Percentiles rank a stretch among this genome's conserved stretches.
phyloP scores from a whole-genome alignment of 2,797 vertebrate species.

The Helarctos malayanus region DNA sequence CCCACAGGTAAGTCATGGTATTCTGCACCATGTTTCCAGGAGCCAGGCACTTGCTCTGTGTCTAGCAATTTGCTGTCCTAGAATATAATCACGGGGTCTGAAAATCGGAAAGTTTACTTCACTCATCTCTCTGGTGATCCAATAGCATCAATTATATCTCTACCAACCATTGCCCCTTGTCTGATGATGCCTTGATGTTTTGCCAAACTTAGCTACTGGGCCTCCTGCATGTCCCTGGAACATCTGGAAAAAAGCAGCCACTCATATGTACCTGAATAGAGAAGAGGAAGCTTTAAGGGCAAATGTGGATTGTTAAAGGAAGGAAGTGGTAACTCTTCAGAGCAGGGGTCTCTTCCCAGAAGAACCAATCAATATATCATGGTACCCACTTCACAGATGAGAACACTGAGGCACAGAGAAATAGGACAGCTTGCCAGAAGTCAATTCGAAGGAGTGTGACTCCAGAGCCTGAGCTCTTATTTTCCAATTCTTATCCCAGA shows the following conservation, averaged over 20 bases:
- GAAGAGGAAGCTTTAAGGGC: not conserved
- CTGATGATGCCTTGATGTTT: not conserved
- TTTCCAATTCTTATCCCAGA: not conserved
- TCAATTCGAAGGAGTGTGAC: accelerated
- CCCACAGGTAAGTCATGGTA: not conserved
- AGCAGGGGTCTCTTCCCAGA: not conserved
- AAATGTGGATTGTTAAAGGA: not conserved
- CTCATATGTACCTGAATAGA: not conserved
- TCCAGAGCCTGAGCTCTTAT: not conserved
- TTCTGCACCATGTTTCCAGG: not conserved
- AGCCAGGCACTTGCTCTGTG: accelerated
- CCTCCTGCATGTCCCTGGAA: not conserved
- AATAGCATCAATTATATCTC: not conserved
- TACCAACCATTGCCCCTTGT: not conserved
- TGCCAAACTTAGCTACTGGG: not conserved
- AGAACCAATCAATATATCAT: not conserved
- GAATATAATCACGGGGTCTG: not conserved
- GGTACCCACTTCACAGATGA: not conserved
- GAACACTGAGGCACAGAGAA: not conserved
- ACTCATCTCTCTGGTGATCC: not conserved
- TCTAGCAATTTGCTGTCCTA: not conserved
- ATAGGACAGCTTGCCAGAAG: not conserved
- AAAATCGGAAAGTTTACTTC: not conserved
- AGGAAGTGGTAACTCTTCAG: not conserved
- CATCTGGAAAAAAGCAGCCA: not conserved